phyloP scores from a whole-genome alignment of 2,113 vertebrate genomes.

The Catharus bicknelli region DNA sequence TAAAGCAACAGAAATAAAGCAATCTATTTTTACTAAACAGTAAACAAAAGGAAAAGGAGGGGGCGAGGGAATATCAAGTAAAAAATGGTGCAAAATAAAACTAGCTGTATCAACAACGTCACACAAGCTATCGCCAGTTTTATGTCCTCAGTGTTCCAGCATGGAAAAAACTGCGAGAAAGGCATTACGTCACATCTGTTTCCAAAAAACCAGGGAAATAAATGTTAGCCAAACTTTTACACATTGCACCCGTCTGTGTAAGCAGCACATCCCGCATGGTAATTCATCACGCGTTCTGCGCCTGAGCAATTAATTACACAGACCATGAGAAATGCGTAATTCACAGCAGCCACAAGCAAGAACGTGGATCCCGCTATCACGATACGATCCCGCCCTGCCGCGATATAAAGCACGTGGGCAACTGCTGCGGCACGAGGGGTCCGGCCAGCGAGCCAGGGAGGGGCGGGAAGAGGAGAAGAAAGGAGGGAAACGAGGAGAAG shows the following conservation, averaged over 20 bases:
- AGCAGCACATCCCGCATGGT: background rate
- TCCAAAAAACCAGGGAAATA: background rate
- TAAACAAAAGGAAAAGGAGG: background rate
- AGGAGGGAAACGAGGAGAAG: background rate
- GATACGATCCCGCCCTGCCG: background rate
- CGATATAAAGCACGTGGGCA: background rate
- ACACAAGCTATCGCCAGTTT: background rate
- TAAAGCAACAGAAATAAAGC: background rate
- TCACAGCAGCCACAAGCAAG: fast-evolving
- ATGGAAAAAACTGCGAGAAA: fast-evolving
- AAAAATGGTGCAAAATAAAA: background rate
- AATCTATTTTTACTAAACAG: background rate
- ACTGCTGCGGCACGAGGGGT: background rate
- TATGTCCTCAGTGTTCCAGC: background rate
- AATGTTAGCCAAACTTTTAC: background rate
- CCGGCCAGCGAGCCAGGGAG: background rate
- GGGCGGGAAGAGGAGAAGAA: fast-evolving
- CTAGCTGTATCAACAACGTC: background rate
- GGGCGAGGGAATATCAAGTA: fast-evolving
- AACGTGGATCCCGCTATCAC: background rate
- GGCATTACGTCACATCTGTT: background rate
- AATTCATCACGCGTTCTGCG: background rate
- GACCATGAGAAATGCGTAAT: fast-evolving
- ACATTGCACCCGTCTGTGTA: background rate
- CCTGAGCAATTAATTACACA: background rate